Base-by-base conservation (phyloP, 2,888 invertebrate genomes). In the Asteroscopus sphinx region DNA sequence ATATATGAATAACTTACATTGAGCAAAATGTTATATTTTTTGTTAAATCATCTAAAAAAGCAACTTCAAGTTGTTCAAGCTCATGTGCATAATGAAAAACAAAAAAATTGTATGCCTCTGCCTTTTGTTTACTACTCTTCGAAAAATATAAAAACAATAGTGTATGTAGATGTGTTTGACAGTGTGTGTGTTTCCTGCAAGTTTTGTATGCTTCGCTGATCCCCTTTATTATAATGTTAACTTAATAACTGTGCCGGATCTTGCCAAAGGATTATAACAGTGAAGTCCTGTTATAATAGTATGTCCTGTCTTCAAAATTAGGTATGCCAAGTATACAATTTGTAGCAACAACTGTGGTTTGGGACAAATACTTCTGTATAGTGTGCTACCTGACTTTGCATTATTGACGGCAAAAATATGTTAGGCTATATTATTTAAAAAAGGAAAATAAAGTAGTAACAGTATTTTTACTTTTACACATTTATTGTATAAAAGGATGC, bases 221-320 rank as follows among this genome's bases (percentile, higher is more conserved):
- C 32, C 32, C 36, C 21, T 55, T 33, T 16, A 54, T 51, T 63
- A 51, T 40, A 47, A 41, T 52, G 40, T 37, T 45, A n/a, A 36
- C 46, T 42, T 63, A 58, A 37, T 47, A 56, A 36, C 46, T 11
- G 36, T n/a, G 47, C 46, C 35, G 66, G 51, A 30, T 28, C 21
- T 35, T 17, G 13, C 33, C 37, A 45, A 35, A 56, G 68, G 54
- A 64, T 37, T 58, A 47, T 54, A 68, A 68, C 67, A 44, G 67
- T 62, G 13, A 39, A 67, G 56, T 52, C 56, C 62, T 28, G 67
- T 67, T 67, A 62, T 68, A 68, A 67, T 52, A 37, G 15, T 26
- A 36, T 36, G 28, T 44, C 68, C 53, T 52, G 44, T 28, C 46
- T 52, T 37, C 15, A 9, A 62, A 62, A 68, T 66, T 47, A 52